Base-by-base conservation (phyloP, 1,140 invertebrate genomes). In the Armadillidium nasatum region DNA sequence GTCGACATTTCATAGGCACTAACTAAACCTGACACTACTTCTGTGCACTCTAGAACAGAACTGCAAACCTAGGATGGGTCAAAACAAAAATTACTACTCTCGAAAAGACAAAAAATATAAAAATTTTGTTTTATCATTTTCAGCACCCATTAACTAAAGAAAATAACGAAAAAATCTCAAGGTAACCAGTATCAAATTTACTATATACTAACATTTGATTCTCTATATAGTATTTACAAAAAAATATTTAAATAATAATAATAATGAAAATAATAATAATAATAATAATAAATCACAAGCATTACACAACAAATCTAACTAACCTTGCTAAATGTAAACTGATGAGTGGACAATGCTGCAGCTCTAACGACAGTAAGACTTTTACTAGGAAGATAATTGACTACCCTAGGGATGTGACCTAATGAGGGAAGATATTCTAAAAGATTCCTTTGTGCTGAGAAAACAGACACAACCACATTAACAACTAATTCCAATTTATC, bases 391-490 rank as follows among this genome's bases (percentile, higher is more conserved):
- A 97, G 91, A 82, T 93, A 89, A 81, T 89, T 87, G 82, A 94
- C 93, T 33, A 98, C 86, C 79, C 94, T 89, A 19, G 96, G 96
- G 84, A 99, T 91, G 85, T 98, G 94, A 11, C 97, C 97, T 83
- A 97, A 89, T 19, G 94, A 90, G 19, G 97, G 96, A 72, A 98
- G 90, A 81, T 93, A 89, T 84, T 99, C 95, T 22, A 93, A 89
- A 69, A 98, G 88, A 82, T 89, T 87, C n/a, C 94, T 92, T 84
- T 97, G 94, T 21, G 93, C 89, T 82, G 90, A 88, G 43, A 98
- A 86, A 44, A 99, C 85, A 82, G 90, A 90, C 11, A 94, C 91
- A 43, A 98, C 84, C 19, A 94, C 93, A 75, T 89, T 91, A 4
- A 94, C 94, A 60, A 94, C 89, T 60, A 92, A 87, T 83, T 97